These are phyloP conservation scores for Drosophila melanica DNA, from an alignment of 1,140 invertebrate species.

Conservation along the genomic window DNA sequence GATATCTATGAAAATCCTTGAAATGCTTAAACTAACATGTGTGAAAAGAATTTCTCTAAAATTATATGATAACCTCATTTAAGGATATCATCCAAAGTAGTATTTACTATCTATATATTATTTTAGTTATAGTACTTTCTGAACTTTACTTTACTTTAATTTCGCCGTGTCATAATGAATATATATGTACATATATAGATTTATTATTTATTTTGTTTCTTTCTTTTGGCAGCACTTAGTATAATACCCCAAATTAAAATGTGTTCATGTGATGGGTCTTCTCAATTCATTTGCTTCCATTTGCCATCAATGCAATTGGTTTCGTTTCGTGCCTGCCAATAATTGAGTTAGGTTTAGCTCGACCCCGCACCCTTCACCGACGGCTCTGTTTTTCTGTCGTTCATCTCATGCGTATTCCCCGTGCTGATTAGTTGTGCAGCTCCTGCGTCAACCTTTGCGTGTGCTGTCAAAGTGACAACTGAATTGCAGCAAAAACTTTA, in stretches of 20 bases:
- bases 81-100: too few relatives aligned
- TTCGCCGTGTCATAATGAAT: too few relatives aligned
- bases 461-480: conserved; percentile 80
- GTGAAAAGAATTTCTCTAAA: too few relatives aligned
- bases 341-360: conserved; percentile 34
- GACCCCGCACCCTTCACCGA: neutral
- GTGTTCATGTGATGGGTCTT: conserved; percentile 7
- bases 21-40: too few relatives aligned
- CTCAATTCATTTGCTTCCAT: conserved; percentile 34
- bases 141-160: too few relatives aligned
- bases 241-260: conserved; percentile 20
- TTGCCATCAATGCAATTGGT: conserved; percentile 53
- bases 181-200: too few relatives aligned
- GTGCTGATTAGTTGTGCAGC: conserved; percentile 56
- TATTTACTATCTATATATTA: too few relatives aligned
- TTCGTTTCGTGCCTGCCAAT: conserved; percentile 73
- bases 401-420: conserved; percentile 15
- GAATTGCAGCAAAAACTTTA: conserved; percentile 68
- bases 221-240: too few relatives aligned
- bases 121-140: too few relatives aligned
- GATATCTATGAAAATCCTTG: too few relatives aligned
- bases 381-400: neutral
- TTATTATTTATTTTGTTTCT: too few relatives aligned
- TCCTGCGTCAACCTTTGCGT: conserved; percentile 72
- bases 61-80: too few relatives aligned